These are phyloP conservation scores for Mormyrus hasselquistii DNA, from an alignment of 2,797 vertebrate species.

Conservation along the genomic window DNA sequence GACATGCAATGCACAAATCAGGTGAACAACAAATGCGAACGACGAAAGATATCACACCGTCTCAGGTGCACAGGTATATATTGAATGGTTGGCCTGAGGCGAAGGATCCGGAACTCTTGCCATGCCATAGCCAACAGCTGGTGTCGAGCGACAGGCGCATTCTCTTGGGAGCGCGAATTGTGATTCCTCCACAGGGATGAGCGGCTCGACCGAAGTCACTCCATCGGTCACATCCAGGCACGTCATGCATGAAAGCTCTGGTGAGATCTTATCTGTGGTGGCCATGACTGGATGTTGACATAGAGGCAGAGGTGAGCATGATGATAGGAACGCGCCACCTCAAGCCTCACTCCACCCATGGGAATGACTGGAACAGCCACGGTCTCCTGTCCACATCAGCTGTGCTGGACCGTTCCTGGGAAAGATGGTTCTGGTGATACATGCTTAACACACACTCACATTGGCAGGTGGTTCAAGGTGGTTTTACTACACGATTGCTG, in stretches of 20 bases:
- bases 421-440: conserved; percentile 23
- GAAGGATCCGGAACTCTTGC: neutral
- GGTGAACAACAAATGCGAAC: neutral
- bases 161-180: neutral
- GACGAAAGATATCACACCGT: neutral
- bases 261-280: conserved; percentile 18
- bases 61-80: neutral
- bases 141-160: no score
- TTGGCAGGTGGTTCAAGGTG: conserved; percentile 2
- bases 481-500: neutral
- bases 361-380: conserved; percentile 25
- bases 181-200: neutral
- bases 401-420: conserved; percentile 27
- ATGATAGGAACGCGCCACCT: conserved; percentile 21
- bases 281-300: conserved; percentile 15
- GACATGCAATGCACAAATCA: neutral
- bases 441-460: conserved; percentile 24
- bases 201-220: neutral
- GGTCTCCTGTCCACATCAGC: conserved; percentile 21
- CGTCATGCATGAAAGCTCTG: conserved; percentile 30
- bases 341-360: conserved; percentile 16
- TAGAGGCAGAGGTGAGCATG: conserved; percentile 12
- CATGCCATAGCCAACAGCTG: neutral
- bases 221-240: conserved; percentile 2
- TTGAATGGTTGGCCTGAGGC: neutral